Evolutionary conservation across 37 sponge, comb jelly and placozoan genomes (phyloP), one percentile per base, ranked within the genome.

Genomic region (Beroe ovata): DNA sequence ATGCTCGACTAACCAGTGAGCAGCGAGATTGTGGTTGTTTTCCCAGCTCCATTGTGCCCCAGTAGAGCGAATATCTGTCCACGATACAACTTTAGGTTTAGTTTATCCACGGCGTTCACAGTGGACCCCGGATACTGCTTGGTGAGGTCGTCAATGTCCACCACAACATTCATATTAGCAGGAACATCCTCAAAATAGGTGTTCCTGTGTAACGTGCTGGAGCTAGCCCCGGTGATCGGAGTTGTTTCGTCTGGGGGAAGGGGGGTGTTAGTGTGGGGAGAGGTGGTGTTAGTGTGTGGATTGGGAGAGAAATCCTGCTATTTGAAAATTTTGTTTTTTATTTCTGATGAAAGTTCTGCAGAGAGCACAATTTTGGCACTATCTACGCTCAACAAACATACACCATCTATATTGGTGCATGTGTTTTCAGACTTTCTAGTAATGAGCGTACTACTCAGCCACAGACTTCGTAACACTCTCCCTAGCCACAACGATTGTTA

Each of bases 31-130:
- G 94, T 94, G 26, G 95, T 97, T 39, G 95, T 97, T 64, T 97
- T 97, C 22, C 98, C 98, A 19, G 98, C 98, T 64, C 98, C 98
- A 90, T 97, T 97, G 91, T 97, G 98, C 29, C 98, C 98, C 40
- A 97, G 71, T 25, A 97, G 92, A 40, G 93, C 94, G 59, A 96
- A 95, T 91, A 97, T 95, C 90, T 97, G 98, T 0, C 92, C 95
- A 30, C 89, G 71, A 89, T 94, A 94, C 92, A 97, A 92, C 81
- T 94, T 92, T 39, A 97, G 91, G 23, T 22, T 92, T 35, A 97
- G 71, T 0, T 84, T 42, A 64, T 97, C 95, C 91, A 97, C 95
- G 23, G 99, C 99, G 60, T 89, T 89, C 60, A 63, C 88, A 6
- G 23, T 60, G 18, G 60, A 11, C 4, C 23, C 28, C 18, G 71